Conservation (phyloP, 1,140 invertebrate species). For the Danaus plexippus region DNA sequence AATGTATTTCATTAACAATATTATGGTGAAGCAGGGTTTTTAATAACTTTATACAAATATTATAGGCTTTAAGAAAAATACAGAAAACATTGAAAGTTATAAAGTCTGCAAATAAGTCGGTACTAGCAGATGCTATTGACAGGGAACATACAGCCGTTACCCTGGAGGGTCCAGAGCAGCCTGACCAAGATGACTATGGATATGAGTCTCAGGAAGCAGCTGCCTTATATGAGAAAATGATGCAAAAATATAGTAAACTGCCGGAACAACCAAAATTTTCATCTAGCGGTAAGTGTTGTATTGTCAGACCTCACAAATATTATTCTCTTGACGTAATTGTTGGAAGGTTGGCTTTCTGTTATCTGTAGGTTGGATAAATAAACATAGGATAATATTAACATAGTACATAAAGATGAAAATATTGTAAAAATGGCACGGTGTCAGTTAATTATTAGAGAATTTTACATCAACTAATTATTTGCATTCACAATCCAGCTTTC, state of each 20-base stretch:
- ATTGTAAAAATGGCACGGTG: no score
- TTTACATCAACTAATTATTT: no score
- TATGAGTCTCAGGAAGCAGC: conserved; percentile 88
- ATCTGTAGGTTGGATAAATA: no score
- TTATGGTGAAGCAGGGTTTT: conserved; percentile 2
- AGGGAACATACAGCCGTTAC: conserved; percentile 83
- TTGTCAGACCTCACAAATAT: no score
- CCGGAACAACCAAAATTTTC: conserved; percentile 77
- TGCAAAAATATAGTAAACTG: conserved; percentile 84
- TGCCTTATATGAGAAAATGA: conserved; percentile 85
- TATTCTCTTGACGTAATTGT: no score
- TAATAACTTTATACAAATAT: conserved; percentile 6
- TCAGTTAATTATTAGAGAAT: no score
- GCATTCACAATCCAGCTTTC: no score
- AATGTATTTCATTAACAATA: conserved; percentile 2
- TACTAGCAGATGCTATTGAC: conserved; percentile 85
- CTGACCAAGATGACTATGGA: conserved; percentile 91
- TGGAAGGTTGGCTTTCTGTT: no score
- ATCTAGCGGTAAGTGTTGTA: conserved; percentile 34
- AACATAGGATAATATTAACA: no score
- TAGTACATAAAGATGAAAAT: no score
- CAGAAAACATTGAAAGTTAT: conserved; percentile 79
- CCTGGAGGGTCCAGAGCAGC: conserved; percentile 79
- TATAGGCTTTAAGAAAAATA: conserved; percentile 73
- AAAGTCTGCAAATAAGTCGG: conserved; percentile 90